A percentile compares a stretch with the other conserved stretches of the same genome.
These are phyloP conservation scores for Haliaeetus leucogaster DNA, from an alignment of 2,113 vertebrate species.

Conservation along the genomic window DNA sequence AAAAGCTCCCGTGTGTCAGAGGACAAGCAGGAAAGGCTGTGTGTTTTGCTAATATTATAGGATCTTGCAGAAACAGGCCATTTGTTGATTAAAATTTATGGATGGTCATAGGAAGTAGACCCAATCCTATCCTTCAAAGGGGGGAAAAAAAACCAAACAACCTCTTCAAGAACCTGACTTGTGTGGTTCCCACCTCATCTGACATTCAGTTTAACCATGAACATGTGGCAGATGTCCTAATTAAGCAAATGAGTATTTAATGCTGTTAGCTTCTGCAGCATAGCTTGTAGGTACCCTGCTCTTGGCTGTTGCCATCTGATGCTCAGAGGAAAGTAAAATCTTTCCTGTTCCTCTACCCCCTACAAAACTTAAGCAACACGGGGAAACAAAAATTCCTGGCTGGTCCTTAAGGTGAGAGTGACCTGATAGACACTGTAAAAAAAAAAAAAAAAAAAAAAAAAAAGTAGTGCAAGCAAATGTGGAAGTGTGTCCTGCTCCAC, in stretches of 20 bases:
- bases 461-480: accelerated
- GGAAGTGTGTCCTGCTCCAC: background rate
- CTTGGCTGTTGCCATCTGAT: accelerated
- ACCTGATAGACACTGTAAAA: background rate
- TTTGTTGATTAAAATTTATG: background rate
- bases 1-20: background rate
- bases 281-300: background rate
- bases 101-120: background rate
- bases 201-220: background rate
- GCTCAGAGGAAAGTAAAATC: background rate
- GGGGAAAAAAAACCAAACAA: too few species aligned
- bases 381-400: background rate
- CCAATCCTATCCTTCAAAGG: background rate
- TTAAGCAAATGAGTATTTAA: background rate
- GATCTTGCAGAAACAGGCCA: background rate
- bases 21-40: background rate
- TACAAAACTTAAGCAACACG: accelerated
- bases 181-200: background rate
- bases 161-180: background rate
- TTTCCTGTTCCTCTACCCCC: background rate
- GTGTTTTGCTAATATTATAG: background rate
- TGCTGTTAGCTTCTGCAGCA: background rate
- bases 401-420: background rate
- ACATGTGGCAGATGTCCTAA: background rate
- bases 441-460: background rate